A percentile compares a stretch with the other conserved stretches of the same genome.
Conservation (phyloP, 2,888 invertebrate species). For the Lacanobia wlatinum region DNA sequence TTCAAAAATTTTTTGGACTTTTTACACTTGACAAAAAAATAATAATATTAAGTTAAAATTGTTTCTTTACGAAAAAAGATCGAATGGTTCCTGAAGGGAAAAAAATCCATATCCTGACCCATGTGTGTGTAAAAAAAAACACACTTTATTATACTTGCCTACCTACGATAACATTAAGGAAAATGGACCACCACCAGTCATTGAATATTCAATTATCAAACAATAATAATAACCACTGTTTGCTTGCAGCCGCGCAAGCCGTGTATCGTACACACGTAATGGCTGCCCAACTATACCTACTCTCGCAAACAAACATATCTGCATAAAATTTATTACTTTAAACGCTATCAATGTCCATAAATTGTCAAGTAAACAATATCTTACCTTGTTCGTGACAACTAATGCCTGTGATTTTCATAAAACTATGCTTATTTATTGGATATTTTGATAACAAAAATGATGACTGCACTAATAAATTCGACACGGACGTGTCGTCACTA, state of each 20-base stretch:
- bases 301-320: background rate
- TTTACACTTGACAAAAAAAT: too few species aligned
- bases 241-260: background rate
- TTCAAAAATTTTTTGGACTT: background rate
- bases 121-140: too few species aligned
- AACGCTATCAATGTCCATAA: background rate
- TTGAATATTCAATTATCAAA: too few species aligned
- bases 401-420: background rate
- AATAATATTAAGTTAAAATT: too few species aligned
- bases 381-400: background rate
- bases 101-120: too few species aligned
- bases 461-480: constrained; percentile 13
- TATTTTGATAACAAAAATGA: background rate
- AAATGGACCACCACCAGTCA: too few species aligned
- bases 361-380: constrained; percentile 11
- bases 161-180: too few species aligned
- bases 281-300: background rate
- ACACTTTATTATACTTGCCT: too few species aligned
- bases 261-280: background rate
- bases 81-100: too few species aligned
- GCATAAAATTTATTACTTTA: background rate
- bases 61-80: too few species aligned
- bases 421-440: background rate
- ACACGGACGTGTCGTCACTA: constrained; percentile 4
- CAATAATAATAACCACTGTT: too few species aligned